Evolutionary conservation across 2,113 vertebrate genomes (phyloP).

Genomic region (Ptychochromis oligacanthus): DNA sequence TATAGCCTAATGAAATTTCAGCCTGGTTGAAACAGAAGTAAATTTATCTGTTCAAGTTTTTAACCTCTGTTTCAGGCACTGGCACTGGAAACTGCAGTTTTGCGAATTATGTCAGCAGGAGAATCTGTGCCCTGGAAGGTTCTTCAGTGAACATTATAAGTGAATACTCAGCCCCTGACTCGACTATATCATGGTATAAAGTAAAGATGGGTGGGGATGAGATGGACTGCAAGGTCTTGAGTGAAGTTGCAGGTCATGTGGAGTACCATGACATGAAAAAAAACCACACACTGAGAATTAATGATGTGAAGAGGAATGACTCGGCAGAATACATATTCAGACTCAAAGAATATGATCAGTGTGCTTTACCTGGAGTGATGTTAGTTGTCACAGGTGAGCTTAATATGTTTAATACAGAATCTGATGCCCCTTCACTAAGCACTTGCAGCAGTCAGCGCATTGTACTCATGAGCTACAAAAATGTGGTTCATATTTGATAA

Average conservation of each 20-base stretch:
- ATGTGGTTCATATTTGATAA: not conserved
- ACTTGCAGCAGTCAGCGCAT: not conserved
- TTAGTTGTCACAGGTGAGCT: constrained; percentile 26
- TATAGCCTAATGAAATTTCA: not conserved
- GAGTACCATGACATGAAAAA: not conserved
- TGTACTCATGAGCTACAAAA: not conserved
- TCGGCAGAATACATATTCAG: constrained; percentile 8
- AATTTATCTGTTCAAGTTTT: not conserved
- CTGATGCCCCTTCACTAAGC: not conserved
- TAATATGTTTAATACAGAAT: not conserved
- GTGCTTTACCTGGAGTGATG: not conserved
- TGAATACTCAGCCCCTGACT: rapidly evolving
- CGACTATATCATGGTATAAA: constrained; percentile 14
- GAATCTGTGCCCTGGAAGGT: constrained; percentile 29
- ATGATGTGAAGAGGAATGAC: constrained; percentile 17
- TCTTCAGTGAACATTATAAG: constrained; percentile 27
- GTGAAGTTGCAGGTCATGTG: not conserved
- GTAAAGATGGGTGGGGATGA: not conserved
- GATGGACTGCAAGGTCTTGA: no score
- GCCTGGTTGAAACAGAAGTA: not conserved
- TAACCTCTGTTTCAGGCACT: not conserved
- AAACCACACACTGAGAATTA: not conserved
- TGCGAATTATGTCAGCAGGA: constrained; percentile 13
- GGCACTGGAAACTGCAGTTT: rapidly evolving
- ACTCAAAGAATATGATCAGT: rapidly evolving